Conservation (phyloP, 2,888 invertebrate genomes). For the Adelognathus sp. region DNA sequence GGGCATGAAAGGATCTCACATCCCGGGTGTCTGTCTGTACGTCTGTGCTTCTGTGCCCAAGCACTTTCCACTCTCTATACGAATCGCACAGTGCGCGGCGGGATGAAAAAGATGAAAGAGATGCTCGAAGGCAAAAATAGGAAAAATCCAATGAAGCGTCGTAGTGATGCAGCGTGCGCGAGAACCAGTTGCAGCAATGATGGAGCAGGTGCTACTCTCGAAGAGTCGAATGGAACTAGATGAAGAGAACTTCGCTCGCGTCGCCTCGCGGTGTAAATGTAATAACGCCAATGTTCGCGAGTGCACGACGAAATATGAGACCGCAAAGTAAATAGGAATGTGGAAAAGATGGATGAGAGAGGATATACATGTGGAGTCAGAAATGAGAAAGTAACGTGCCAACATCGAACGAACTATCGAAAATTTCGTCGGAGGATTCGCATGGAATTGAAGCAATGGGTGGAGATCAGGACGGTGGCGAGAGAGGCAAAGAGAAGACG, state of each 20-base stretch:
- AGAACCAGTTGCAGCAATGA: slow-evolving; percentile 20
- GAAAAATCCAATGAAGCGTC: slow-evolving; percentile 39
- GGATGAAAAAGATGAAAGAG: slow-evolving; percentile 45
- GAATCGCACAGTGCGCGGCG: neutral
- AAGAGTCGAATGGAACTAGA: slow-evolving; percentile 35
- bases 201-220: slow-evolving; percentile 29
- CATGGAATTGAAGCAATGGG: too few relatives aligned
- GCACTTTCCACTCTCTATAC: slow-evolving; percentile 16
- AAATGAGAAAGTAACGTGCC: slow-evolving; percentile 37
- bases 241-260: slow-evolving; percentile 17
- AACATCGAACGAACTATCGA: slow-evolving; percentile 42
- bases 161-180: neutral
- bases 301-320: slow-evolving; percentile 42
- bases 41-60: neutral
- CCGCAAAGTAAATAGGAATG: slow-evolving; percentile 21
- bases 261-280: slow-evolving; percentile 13
- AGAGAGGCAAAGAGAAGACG: neutral
- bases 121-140: slow-evolving; percentile 26
- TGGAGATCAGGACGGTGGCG: neutral
- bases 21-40: slow-evolving; percentile 2
- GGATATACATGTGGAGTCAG: slow-evolving; percentile 6
- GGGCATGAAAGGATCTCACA: slow-evolving; percentile 1
- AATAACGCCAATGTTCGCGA: slow-evolving; percentile 49
- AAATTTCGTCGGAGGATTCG: neutral
- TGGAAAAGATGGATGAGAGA: slow-evolving; percentile 29